Evolutionary conservation across 2,797 vertebrate species (phyloP), one percentile per base, ranked within the genome.

Genomic region (Syngnathus acus): DNA sequence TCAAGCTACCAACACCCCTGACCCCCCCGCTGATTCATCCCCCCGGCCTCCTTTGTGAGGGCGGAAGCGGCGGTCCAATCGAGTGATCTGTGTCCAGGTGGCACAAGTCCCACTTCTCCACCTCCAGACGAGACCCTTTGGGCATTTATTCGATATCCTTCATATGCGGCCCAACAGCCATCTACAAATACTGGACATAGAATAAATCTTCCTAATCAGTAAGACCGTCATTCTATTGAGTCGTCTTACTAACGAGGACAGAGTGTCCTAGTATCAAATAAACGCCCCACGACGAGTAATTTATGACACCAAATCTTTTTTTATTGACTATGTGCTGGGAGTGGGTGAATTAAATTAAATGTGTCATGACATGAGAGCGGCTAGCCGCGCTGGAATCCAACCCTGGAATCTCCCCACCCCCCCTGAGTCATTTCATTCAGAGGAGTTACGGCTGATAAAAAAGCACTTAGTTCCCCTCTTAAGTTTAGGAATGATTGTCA

Each of bases 391-490:
- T 68, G 72, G 66, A 75, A 59, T 80, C 63, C 72, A 78, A 76
- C 32, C 39, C 43, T 74, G 77, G 75, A 82, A 78, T 72, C 21
- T 1, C 26, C 26, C 26, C 26, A 1, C 26, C 26, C 26, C 2
- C 26, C 14, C 74, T 86, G 70, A 84, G 73, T 86, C 73, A 69
- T 75, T 72, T 59, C 59, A 64, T 66, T 66, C 75, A 68, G 48
- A 67, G 59, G 67, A 75, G 71, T 81, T 79, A 75, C 64, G 72
- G 71, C 70, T 71, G 63, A 65, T 79, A 63, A 73, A 74, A 74
- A 79, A 75, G 47, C 64, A 76, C 72, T 71, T 54, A 77, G 50
- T 51, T 72, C 61, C 66, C 43, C 63, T 70, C 65, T 77, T 66
- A 76, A 80, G 68, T 72, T 53, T 3, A 17, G 47, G 66, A 78